phyloP scores from a whole-genome alignment of 2,888 invertebrate genomes.

The Dione vanillae region DNA sequence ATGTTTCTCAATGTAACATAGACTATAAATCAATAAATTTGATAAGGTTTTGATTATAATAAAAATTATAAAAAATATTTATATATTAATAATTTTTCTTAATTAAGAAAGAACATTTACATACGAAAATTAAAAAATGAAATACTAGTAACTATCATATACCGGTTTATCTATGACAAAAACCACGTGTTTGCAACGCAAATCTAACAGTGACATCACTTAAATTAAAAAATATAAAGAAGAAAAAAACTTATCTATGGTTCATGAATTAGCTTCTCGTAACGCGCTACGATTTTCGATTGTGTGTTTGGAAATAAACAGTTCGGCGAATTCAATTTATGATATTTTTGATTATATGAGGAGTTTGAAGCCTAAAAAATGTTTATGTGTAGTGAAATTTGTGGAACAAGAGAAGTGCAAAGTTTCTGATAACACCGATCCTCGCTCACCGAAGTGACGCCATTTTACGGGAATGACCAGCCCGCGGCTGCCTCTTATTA shows the following conservation, averaged over 20 bases:
- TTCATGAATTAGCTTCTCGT: slow-evolving; percentile 80
- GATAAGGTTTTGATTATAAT: not conserved
- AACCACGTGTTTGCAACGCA: slow-evolving; percentile 62
- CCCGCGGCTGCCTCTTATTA: slow-evolving; percentile 81
- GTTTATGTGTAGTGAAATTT: slow-evolving; percentile 62
- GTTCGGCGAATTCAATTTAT: slow-evolving; percentile 61
- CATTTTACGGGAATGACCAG: slow-evolving; percentile 85
- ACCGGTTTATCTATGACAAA: slow-evolving; percentile 57
- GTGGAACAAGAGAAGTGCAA: slow-evolving; percentile 62
- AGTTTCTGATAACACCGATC: slow-evolving; percentile 78
- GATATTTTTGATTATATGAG: slow-evolving; percentile 60
- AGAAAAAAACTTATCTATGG: slow-evolving; percentile 68
- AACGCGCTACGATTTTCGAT: slow-evolving; percentile 74
- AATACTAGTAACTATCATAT: not conserved
- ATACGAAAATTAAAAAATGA: too few species aligned
- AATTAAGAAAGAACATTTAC: too few species aligned
- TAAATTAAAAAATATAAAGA: slow-evolving; percentile 60
- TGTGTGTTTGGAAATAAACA: slow-evolving; percentile 83
- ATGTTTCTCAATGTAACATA: slow-evolving; percentile 20
- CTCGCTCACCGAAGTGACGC: slow-evolving; percentile 83
- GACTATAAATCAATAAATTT: slow-evolving; percentile 17
- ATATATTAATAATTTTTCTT: too few species aligned
- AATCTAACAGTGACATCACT: slow-evolving; percentile 42
- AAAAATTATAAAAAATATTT: not conserved
- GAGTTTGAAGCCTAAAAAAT: slow-evolving; percentile 63